Evolutionary conservation across 2,113 vertebrate genomes (phyloP), one percentile per base, ranked within the genome.

Genomic region (Paradoxurus hermaphroditus): DNA sequence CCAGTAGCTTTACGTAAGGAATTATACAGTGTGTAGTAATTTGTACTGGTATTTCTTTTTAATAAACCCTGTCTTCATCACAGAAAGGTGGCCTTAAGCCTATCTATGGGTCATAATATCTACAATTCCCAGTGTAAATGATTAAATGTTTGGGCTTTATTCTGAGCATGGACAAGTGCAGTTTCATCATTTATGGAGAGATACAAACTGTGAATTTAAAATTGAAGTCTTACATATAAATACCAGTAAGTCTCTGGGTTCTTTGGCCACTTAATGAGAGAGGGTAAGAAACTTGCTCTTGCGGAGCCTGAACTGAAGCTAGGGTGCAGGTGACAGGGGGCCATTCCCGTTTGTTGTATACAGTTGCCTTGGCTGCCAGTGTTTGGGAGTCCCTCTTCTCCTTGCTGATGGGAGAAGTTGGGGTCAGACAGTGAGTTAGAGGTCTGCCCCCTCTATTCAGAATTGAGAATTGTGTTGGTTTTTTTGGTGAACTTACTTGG

Each of bases 401-500:
- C 18, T 36, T 90, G 34, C 36, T 56, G 81, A 29, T 8, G 77
- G 14, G 36, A 56, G 4, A 94, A 72, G n/a, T 29, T 34, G 65
- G 44, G 27, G 31, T 63, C 29, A 67, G 41, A 75, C 4, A 7
- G 4, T 16, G 51, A 56, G 7, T 36, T 75, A 36, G 25, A 46
- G 5, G 10, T 29, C 77, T 95, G 23, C 81, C n/a, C 25, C n/a
- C 25, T 85, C 39, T 79, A 5, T 87, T 82, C 49, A 67, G 31
- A 93, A 93, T 36, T 79, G 16, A 68, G 39, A 93, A 41, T 90
- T 94, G 36, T 29, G 73, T 79, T 92, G 90, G 93, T 90, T 81
- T 85, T 87, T 96, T 92, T 72, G 70, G 16, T 90, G 49, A 93
- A 59, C 49, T 86, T 31, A 16, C 59, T 95, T 84, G 68, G 14